Percentiles rank a stretch among this genome's conserved stretches.
phyloP scores from a whole-genome alignment of 2,113 vertebrate species.

The Siniperca chuatsi region DNA sequence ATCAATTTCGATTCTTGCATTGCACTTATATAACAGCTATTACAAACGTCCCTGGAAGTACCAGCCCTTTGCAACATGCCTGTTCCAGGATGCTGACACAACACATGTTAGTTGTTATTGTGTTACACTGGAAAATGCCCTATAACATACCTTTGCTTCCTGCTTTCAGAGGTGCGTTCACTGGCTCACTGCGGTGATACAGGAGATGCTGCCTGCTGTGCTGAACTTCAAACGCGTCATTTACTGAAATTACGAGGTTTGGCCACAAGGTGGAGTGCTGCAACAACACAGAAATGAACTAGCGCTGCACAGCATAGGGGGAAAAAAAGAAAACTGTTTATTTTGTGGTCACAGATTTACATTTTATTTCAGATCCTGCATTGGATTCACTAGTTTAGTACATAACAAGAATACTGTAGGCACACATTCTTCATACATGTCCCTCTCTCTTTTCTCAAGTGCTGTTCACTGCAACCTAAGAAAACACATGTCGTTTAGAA shows the following conservation, averaged over 20 bases:
- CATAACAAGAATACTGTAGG: not conserved
- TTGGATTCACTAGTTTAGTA: not conserved
- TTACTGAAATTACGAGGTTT: not conserved
- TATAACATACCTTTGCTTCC: conserved; percentile 33
- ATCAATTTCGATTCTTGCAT: not conserved
- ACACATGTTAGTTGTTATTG: too few relatives aligned
- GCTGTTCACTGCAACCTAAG: not conserved
- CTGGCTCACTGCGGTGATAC: conserved; percentile 25
- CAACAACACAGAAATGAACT: not conserved
- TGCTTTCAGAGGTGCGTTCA: conserved; percentile 1
- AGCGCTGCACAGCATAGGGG: not conserved
- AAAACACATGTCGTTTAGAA: not conserved
- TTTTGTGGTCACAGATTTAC: not conserved
- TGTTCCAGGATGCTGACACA: not conserved
- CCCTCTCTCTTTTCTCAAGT: too few relatives aligned
- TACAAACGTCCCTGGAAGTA: not conserved
- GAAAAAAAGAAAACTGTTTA: not conserved
- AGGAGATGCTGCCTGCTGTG: conserved; percentile 44
- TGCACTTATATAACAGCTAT: not conserved
- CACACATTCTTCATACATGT: not conserved
- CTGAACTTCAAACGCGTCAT: conserved; percentile 44
- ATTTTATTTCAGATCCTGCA: not conserved
- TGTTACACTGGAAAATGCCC: too few relatives aligned
- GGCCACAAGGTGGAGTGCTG: conserved; percentile 48
- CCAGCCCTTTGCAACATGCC: not conserved